A percentile compares a stretch with the other conserved stretches of the same genome.
These are phyloP conservation scores for Hydropotes inermis DNA, from an alignment of 2,113 vertebrate genomes.

Conservation along the genomic window DNA sequence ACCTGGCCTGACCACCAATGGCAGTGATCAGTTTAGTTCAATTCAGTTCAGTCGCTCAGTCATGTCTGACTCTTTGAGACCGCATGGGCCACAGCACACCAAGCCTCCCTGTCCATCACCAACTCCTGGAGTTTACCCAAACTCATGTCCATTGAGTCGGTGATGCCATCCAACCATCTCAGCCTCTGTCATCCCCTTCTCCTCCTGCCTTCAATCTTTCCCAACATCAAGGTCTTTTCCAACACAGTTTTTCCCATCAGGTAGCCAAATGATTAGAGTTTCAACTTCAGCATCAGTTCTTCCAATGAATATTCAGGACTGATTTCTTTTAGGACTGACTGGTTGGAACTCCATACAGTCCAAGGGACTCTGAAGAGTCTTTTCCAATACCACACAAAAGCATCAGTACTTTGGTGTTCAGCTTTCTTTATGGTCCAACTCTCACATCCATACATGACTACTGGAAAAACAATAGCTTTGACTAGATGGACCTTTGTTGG, in stretches of 20 bases:
- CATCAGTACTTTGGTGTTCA: background rate
- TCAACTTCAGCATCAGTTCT: background rate
- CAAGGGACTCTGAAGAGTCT: background rate
- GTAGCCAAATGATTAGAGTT: background rate
- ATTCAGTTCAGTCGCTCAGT: background rate
- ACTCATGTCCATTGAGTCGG: background rate
- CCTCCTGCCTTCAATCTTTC: background rate
- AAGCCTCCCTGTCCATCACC: background rate
- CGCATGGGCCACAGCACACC: fast-evolving
- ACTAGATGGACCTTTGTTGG: background rate
- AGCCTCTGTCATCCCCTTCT: background rate
- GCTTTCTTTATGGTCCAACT: background rate
- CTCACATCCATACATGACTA: background rate
- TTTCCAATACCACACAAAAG: background rate
- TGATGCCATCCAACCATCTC: background rate
- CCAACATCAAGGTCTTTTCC: background rate
- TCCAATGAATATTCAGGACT: background rate
- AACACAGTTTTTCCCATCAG: background rate
- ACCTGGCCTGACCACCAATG: fast-evolving
- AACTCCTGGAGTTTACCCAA: background rate
- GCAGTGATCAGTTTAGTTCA: background rate
- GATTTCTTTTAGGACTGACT: background rate
- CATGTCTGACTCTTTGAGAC: fast-evolving
- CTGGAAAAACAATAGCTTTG: background rate
- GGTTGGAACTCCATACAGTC: background rate